Evolutionary conservation across 2,797 vertebrate species (phyloP).

Genomic region (Mus caroli): DNA sequence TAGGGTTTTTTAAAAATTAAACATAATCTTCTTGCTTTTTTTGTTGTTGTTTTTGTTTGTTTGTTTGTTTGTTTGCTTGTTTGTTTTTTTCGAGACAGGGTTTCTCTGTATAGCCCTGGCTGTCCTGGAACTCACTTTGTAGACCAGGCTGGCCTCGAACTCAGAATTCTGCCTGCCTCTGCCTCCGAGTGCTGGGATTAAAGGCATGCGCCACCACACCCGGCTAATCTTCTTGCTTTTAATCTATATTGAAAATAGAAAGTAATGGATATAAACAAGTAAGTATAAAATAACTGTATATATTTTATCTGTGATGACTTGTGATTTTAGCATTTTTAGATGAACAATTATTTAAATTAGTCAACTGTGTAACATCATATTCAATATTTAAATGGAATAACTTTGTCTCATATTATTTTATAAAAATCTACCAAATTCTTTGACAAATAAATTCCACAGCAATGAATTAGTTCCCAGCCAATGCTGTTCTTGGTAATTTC

Average conservation of each 20-base stretch:
- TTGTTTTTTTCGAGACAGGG: too few relatives aligned
- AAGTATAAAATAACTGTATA: neutral
- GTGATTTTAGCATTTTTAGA: neutral
- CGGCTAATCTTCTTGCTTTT: too few relatives aligned
- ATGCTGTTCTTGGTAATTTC: neutral
- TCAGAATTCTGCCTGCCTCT: too few relatives aligned
- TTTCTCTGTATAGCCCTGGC: too few relatives aligned
- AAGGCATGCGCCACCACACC: too few relatives aligned
- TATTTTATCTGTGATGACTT: neutral
- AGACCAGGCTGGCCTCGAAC: too few relatives aligned
- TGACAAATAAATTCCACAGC: slow-evolving; percentile 1
- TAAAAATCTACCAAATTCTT: slow-evolving; percentile 55
- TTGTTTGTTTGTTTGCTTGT: too few relatives aligned
- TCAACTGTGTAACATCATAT: neutral
- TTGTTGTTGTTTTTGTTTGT: too few relatives aligned
- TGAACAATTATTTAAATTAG: slow-evolving; percentile 47
- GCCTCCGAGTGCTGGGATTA: too few relatives aligned
- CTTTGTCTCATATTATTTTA: neutral
- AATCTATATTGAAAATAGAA: neutral
- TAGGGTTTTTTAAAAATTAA: slow-evolving; percentile 40
- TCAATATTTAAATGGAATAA: slow-evolving; percentile 56
- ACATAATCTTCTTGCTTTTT: neutral
- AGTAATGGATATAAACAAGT: neutral
- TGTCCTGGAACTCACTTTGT: too few relatives aligned
- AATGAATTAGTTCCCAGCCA: slow-evolving; percentile 50